phyloP scores from a whole-genome alignment of 1,140 invertebrate genomes.

The Anastatus disparis region DNA sequence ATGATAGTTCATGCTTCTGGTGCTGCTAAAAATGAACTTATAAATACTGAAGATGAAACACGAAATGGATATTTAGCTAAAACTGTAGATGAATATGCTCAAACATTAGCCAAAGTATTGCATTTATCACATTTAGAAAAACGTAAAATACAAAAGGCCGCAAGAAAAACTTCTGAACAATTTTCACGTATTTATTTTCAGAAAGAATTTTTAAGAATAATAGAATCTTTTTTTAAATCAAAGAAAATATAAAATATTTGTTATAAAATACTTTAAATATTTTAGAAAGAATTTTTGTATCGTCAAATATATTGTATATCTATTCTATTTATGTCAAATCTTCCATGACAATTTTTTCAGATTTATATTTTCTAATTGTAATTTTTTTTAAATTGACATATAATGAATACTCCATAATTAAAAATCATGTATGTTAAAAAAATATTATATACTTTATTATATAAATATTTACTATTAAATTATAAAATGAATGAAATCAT shows the following conservation, averaged over 20 bases:
- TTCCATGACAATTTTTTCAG: too few species aligned
- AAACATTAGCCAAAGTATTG: slow-evolving; percentile 48
- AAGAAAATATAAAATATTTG: not conserved
- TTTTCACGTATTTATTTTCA: slow-evolving; percentile 15
- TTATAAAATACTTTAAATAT: not conserved
- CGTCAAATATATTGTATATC: too few species aligned
- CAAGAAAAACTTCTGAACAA: slow-evolving; percentile 28
- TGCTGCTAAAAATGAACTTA: slow-evolving; percentile 91
- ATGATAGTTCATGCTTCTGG: slow-evolving; percentile 95
- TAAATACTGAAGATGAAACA: slow-evolving; percentile 77
- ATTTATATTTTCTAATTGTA: too few species aligned
- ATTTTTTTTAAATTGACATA: too few species aligned
- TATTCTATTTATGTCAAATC: too few species aligned
- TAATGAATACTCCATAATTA: too few species aligned
- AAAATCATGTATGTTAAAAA: too few species aligned
- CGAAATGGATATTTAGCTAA: slow-evolving; percentile 85
- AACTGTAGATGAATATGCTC: slow-evolving; percentile 85
- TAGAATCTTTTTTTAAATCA: slow-evolving; percentile 1
- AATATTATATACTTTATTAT: too few species aligned
- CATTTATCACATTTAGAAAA: not conserved
- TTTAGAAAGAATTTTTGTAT: too few species aligned
- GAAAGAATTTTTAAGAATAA: slow-evolving; percentile 21
- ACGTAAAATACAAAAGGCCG: slow-evolving; percentile 16
- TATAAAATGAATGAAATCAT: too few species aligned
- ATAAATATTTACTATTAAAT: too few species aligned